Base-by-base conservation (phyloP, 2,113 vertebrate genomes). In the Suricata suricatta region DNA sequence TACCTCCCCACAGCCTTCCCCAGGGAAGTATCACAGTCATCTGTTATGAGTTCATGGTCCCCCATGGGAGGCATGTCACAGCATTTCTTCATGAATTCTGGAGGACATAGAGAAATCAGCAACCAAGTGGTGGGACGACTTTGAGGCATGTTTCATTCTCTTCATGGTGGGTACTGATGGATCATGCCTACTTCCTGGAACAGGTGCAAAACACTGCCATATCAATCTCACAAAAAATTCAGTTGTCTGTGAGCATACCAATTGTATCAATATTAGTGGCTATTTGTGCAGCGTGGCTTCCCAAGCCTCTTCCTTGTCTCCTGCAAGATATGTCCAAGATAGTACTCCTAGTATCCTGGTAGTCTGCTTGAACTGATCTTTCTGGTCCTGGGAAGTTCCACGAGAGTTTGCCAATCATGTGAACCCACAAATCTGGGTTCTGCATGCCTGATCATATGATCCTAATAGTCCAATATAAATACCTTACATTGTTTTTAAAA, bases 21-120 rank as follows among this genome's bases (percentile, higher is more conserved):
- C 33, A 84, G 52, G 54, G 64, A 76, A 91, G 17, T 7, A n/a
- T 29, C 66, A 41, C 8, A 64, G 17, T 44, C 31, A 29, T 86
- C 3, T 47, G 7, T 74, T 44, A 71, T 0, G 7, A 1, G 23
- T 8, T 69, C 41, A 11, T 31, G 11, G 13, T 14, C 29, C 16
- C 5, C 44, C 13, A 19, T 23, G 15, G 8, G 1, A 72, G 3
- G 7, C 9, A 23, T 0, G 31, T 41, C 0, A 29, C 17, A 74
- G 19, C 1, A 12, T 81, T 76, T 14, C 16, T 3, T 87, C 8
- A 3, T 38, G 19, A 90, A 79, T 21, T 1, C 5, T 31, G 10
- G 3, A 33, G 38, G 3, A 60, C 29, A 19, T 0, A 57, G 66
- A 68, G 31, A 0, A 85, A 29, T 91, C 31, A 63, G 44, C 5